Base-by-base conservation (phyloP, 2,797 vertebrate species). In the Tragopan temminckii region DNA sequence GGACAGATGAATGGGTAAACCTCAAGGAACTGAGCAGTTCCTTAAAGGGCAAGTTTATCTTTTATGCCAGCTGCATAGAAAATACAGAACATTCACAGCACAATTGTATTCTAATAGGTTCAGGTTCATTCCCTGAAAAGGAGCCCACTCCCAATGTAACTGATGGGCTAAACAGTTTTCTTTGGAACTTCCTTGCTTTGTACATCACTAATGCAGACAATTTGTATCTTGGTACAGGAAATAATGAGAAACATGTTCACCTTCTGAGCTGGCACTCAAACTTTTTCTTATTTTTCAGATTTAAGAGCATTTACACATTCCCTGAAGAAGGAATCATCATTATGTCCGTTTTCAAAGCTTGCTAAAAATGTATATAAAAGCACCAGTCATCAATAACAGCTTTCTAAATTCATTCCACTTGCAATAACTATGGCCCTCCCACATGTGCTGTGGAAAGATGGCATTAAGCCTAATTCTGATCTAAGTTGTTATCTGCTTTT, bases 1-100 rank as follows among this genome's bases (percentile, higher is more conserved):
- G 55, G 92, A 89, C 94, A 85, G 94, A 93, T 94, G 90, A 93
- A 80, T 35, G 80, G 57, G n/a, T 71, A 93, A 85, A 91, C 87
- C 77, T 84, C 71, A 85, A 96, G 95, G 74, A 96, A 38, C 0
- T 71, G 72, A 87, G 46, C 71, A 89, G 18, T 85, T 92, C 42
- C 77, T 96, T 95, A 95, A 88, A 94, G 78, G 88, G 80, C 58
- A 80, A 82, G n/a, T 52, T 84, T 66, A 50, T 35, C 67, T 97
- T 95, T 91, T 50, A 52, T 78, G 71, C 25, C 61, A 86, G 58
- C 57, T 6, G 8, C 52, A 53, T 48, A 85, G 68, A 84, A 90
- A 64, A 18, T 33, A 75, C 61, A 53, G 83, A n/a, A 46, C 9
- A 62, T 62, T 59, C 36, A 75, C 58, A 46, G 52, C n/a, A 63